These are phyloP conservation scores for Marisa cornuarietis DNA, from an alignment of 1,140 invertebrate species.

Conservation along the genomic window DNA sequence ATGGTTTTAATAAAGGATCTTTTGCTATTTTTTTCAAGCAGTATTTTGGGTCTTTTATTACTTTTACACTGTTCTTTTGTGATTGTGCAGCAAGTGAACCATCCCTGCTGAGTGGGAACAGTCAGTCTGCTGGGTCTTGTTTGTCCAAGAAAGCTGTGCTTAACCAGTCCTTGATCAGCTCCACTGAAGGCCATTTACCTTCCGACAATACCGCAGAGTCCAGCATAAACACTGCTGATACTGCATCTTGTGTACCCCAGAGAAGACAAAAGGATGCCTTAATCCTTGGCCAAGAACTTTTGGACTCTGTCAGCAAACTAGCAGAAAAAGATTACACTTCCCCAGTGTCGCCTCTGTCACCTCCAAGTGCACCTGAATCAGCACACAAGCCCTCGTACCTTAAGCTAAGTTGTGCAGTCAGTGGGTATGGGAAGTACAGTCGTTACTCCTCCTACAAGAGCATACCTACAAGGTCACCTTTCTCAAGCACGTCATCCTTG, in stretches of 20 bases:
- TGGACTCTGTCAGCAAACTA: background rate
- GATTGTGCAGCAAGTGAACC: constrained; percentile 45
- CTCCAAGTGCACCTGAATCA: constrained; percentile 27
- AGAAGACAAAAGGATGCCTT: constrained; percentile 13
- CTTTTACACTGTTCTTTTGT: background rate
- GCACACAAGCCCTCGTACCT: constrained; percentile 51
- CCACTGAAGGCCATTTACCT: constrained; percentile 23
- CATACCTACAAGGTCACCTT: constrained; percentile 49
- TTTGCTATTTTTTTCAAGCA: too few species aligned
- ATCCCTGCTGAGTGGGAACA: constrained; percentile 40
- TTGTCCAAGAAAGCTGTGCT: constrained; percentile 38
- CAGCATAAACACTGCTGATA: background rate
- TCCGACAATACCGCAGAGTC: background rate
- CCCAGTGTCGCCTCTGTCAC: constrained; percentile 16
- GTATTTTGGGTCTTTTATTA: constrained; percentile 4
- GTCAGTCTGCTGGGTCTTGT: constrained; percentile 28
- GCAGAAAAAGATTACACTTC: constrained; percentile 27
- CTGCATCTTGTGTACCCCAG: constrained; percentile 6
- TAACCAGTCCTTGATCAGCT: constrained; percentile 32
- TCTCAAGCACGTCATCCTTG: constrained; percentile 49
- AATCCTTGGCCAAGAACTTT: constrained; percentile 7
- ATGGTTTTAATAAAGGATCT: too few species aligned
- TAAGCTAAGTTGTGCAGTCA: constrained; percentile 54
- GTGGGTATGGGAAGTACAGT: constrained; percentile 54
- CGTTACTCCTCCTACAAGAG: constrained; percentile 49